Conservation (phyloP, 2,113 vertebrate species). For the Menura novaehollandiae region DNA sequence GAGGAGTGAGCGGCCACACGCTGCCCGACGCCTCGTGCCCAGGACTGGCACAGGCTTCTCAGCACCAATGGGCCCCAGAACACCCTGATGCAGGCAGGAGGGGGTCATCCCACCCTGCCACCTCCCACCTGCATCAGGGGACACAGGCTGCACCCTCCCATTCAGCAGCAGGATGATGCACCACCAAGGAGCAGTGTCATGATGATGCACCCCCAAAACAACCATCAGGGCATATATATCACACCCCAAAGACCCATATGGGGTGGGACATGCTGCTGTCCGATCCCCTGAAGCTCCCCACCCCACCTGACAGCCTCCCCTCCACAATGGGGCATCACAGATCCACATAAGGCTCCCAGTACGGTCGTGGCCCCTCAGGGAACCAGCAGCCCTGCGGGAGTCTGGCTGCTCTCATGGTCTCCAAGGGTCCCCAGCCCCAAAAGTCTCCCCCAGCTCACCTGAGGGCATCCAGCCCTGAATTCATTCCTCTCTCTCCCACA, state of each 20-base stretch:
- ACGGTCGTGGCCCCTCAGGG: too few species aligned
- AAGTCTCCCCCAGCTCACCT: background rate
- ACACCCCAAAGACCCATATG: background rate
- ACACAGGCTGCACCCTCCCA: rapidly evolving
- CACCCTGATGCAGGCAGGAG: rapidly evolving
- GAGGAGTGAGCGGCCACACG: background rate
- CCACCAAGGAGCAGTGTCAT: background rate
- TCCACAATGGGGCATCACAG: rapidly evolving
- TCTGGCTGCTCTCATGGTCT: background rate
- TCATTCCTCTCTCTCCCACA: background rate
- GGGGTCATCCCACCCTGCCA: background rate
- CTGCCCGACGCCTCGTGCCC: background rate
- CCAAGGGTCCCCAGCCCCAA: background rate
- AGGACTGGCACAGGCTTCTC: background rate
- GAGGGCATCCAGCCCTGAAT: background rate
- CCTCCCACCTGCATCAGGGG: rapidly evolving
- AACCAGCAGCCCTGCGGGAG: background rate
- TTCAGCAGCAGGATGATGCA: background rate
- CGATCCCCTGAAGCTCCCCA: background rate
- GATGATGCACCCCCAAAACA: background rate
- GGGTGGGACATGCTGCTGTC: background rate
- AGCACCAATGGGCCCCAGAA: background rate
- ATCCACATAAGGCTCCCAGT: background rate
- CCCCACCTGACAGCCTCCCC: background rate
- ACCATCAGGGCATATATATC: background rate